A percentile compares a stretch with the other conserved stretches of the same genome.
Evolutionary conservation across 2,888 invertebrate species (phyloP).

Genomic region (Lathronympha strigana): DNA sequence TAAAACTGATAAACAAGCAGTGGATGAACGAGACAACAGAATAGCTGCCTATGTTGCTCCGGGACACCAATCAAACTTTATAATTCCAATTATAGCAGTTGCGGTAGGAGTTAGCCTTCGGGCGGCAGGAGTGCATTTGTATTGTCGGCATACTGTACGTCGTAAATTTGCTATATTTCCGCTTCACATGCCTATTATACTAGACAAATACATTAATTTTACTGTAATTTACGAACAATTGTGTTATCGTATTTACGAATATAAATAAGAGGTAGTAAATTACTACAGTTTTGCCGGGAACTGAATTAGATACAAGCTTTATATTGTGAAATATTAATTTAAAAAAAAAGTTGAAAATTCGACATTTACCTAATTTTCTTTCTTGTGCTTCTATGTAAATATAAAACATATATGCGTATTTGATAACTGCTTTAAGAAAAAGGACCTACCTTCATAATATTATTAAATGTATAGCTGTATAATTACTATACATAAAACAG

Average conservation of each 20-base stretch:
- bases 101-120: constrained; percentile 16
- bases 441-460: no score
- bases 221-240: neutral
- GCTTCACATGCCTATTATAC: neutral
- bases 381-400: no score
- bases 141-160: constrained; percentile 10
- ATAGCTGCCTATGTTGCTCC: constrained; percentile 15
- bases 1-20: constrained; percentile 21
- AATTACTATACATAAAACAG: no score
- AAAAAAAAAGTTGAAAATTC: no score
- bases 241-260: neutral
- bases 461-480: no score
- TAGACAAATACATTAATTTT: neutral
- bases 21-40: constrained; percentile 3
- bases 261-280: neutral
- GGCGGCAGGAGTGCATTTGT: neutral
- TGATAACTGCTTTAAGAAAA: no score
- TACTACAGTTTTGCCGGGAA: no score
- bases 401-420: no score
- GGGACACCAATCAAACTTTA: constrained; percentile 26
- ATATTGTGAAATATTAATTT: no score
- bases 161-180: constrained; percentile 14
- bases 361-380: no score
- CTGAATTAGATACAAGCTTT: no score
- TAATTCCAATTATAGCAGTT: constrained; percentile 24